These are phyloP conservation scores for Ciconia maguari DNA, from an alignment of 2,113 vertebrate species.

Conservation along the genomic window DNA sequence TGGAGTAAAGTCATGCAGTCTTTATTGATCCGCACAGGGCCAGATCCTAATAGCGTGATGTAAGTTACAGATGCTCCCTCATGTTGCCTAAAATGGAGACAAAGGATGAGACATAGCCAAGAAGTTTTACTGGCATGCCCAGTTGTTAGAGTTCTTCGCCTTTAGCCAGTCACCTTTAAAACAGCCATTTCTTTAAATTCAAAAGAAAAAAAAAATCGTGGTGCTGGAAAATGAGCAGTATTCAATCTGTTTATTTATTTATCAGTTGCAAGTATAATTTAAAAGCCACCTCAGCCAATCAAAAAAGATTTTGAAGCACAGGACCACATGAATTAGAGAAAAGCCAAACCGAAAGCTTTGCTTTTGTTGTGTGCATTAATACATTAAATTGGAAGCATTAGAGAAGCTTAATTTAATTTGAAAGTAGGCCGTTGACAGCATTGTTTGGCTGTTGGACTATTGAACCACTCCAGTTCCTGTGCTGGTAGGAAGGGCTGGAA, in stretches of 20 bases:
- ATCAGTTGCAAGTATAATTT: not conserved
- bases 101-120: not conserved
- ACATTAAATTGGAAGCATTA: not conserved
- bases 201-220: not conserved
- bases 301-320: not conserved
- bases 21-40: conserved; percentile 51
- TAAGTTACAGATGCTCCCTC: not conserved
- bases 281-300: not conserved
- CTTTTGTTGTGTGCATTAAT: not conserved
- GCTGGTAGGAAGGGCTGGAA: not conserved
- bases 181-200: not conserved
- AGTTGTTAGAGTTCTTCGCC: not conserved
- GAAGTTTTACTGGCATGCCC: not conserved
- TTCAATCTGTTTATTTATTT: not conserved
- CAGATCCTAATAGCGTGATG: not conserved
- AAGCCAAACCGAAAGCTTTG: not conserved
- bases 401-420: not conserved
- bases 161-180: not conserved
- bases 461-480: not conserved
- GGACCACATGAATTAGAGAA: not conserved
- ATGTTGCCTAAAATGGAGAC: not conserved
- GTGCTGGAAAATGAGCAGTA: not conserved
- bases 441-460: not conserved
- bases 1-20: conserved; percentile 29
- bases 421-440: not conserved